Evolutionary conservation across 2,888 invertebrate genomes (phyloP), one percentile per base, ranked within the genome.

Genomic region (Cephus sareptanus): DNA sequence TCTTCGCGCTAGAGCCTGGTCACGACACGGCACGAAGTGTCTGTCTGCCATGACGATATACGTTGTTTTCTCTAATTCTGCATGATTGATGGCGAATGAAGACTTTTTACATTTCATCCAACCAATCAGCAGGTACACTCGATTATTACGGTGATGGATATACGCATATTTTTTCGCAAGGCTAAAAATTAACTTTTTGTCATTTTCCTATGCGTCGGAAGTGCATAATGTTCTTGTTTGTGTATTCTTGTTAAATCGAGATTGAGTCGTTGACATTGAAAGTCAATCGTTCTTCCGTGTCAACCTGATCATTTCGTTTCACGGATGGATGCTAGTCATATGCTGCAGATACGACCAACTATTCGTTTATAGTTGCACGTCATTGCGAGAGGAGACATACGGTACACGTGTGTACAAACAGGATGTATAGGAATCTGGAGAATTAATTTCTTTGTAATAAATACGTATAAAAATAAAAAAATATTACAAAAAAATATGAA

Each of bases 21-120:
- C 80, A 81, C 82, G 82, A 81, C 76, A 78, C 75, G 76, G 70
- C 74, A 75, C 56, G 23, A 56, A 56, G 56, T 23, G 23, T 56
- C 56, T 23, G 56, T 56, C 56, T 56, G 6, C 56, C 56, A 23
- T 56, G 56, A 56, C 56, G 23, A 56, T 56, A 56, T 56, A 56
- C 56, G 56, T 56, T 56, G 23, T 89, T 87, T 86, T 87, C 86
- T 89, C 87, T 87, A 85, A 89, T 89, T 89, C 88, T 81, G 79
- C 80, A 81, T 89, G 89, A 88, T 89, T 89, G 88, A 88, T 89
- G 87, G 87, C 85, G 89, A 87, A 86, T 86, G 84, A 69, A 82
- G 79, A 87, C 85, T 88, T 88, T 88, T 89, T 87, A 77, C 80
- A 81, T 79, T 77, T 76, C 40, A 34, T 56, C 23, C 23, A 56